Base-by-base conservation (phyloP, 2,888 invertebrate genomes). In the Lordiphosa andalusiaca region DNA sequence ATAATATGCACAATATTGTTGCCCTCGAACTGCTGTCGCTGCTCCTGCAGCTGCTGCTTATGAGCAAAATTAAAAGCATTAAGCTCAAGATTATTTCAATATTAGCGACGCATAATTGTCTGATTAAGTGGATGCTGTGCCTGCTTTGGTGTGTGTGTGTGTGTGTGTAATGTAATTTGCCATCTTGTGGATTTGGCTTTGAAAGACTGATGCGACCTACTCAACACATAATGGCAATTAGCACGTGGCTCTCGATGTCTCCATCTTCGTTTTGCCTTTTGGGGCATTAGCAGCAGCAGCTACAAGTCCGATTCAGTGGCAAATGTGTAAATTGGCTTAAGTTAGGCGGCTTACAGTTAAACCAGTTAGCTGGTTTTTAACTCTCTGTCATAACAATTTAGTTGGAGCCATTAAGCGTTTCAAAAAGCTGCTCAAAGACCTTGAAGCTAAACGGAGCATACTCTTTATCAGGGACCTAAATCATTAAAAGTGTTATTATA, bases 91-190 rank as follows among this genome's bases (percentile, higher is more conserved):
- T 83, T 73, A 78, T 73, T 73, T 63, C 59, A 67, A 80, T 76
- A 83, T 77, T 76, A 76, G 71, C 69, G 62, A 47, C 56, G 65
- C 84, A 73, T 73, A 80, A 83, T 73, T 76, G 84, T 65, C 81
- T 71, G 84, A 84, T 78, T 81, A 76, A 83, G 73, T 65, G 53
- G 67, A 67, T 59, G 49, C 55, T 40, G 38, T 25, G 19, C 39
- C 36, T 16, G 44, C 30, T 19, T 56, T 38, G n/a, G 35, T 57
- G 60, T 71, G 74, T 74, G 67, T 77, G 35, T 57, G 60, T 71
- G 74, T 74, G 67, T 77, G 74, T 62, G 82, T 78, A 82, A 74
- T 71, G 62, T 78, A 71, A 82, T 82, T 74, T 49, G 68, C 58
- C 68, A 30, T 33, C 33, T 6, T 21, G 30, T 55, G 61, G 54